Percentiles rank a stretch among this genome's conserved stretches.
Conservation (phyloP, 2,888 invertebrate genomes). For the Exephanes ischioxanthus region DNA sequence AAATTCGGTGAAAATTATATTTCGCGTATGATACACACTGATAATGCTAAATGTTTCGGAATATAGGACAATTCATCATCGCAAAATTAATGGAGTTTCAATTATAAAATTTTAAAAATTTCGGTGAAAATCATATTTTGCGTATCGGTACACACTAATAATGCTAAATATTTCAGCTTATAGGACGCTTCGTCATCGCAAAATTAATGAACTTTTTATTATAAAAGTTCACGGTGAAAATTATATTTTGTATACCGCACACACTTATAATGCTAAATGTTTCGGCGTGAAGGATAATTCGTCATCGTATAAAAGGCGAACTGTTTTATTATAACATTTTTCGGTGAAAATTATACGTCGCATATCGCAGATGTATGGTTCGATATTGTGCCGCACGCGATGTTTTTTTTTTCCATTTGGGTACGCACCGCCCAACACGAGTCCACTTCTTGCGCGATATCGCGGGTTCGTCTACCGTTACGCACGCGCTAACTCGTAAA, state of each 20-base stretch:
- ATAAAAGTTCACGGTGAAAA: no score
- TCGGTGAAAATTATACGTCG: neutral
- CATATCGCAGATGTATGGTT: neutral
- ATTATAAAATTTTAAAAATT: no score
- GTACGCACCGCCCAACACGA: neutral
- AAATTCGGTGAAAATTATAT: no score
- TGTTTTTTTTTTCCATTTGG: slow-evolving; percentile 16
- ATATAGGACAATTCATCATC: slow-evolving; percentile 31
- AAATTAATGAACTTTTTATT: slow-evolving; percentile 14
- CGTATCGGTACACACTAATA: no score
- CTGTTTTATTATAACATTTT: neutral
- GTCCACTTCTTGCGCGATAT: slow-evolving; percentile 38
- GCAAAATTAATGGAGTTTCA: slow-evolving; percentile 15
- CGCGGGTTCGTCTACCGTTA: slow-evolving; percentile 48
- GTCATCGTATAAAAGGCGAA: neutral
- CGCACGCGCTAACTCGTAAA: slow-evolving; percentile 63
- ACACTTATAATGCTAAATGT: no score
- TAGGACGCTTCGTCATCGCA: no score
- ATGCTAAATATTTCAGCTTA: no score
- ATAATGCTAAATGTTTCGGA: neutral
- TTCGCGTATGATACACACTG: no score
- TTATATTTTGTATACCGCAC: no score
- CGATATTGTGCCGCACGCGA: neutral
- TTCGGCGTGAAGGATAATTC: no score
- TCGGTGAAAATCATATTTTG: no score